These are phyloP conservation scores for Percopsis transmontana DNA, from an alignment of 2,113 vertebrate genomes.

Conservation along the genomic window DNA sequence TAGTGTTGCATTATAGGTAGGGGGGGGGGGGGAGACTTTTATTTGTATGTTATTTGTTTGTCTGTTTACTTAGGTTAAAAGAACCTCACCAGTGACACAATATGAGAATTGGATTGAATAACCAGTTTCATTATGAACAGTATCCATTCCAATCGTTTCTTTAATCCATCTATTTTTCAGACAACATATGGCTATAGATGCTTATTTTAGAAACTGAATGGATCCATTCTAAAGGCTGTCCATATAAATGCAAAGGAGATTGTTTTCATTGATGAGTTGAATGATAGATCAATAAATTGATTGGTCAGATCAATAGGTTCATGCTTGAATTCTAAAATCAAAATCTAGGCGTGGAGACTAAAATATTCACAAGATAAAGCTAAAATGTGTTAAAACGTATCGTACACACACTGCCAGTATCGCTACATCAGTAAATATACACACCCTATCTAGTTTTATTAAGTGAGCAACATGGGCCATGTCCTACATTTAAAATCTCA, in stretches of 20 bases:
- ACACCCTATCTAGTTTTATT: neutral
- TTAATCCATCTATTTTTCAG: neutral
- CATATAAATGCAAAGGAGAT: conserved; percentile 48
- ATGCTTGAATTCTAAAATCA: conserved; percentile 1
- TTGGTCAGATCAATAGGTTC: conserved; percentile 36
- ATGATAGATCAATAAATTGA: conserved; percentile 39
- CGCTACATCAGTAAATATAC: neutral
- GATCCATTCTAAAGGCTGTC: conserved; percentile 33
- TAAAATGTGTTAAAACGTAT: too few relatives aligned
- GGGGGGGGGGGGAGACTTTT: neutral
- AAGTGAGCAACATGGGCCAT: neutral
- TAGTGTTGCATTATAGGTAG: too few relatives aligned
- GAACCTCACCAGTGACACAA: too few relatives aligned
- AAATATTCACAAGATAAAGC: too few relatives aligned
- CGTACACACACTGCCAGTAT: neutral
- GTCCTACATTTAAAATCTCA: neutral
- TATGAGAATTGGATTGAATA: too few relatives aligned
- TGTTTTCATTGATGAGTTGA: conserved; percentile 38
- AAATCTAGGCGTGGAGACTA: too few relatives aligned
- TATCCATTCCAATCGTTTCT: neutral
- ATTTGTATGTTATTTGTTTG: too few relatives aligned
- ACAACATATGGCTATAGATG: neutral
- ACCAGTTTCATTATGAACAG: too few relatives aligned
- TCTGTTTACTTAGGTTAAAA: too few relatives aligned
- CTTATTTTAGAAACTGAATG: conserved; percentile 29